Conservation (phyloP, 2,113 vertebrate species). For the Sturnira hondurensis region DNA sequence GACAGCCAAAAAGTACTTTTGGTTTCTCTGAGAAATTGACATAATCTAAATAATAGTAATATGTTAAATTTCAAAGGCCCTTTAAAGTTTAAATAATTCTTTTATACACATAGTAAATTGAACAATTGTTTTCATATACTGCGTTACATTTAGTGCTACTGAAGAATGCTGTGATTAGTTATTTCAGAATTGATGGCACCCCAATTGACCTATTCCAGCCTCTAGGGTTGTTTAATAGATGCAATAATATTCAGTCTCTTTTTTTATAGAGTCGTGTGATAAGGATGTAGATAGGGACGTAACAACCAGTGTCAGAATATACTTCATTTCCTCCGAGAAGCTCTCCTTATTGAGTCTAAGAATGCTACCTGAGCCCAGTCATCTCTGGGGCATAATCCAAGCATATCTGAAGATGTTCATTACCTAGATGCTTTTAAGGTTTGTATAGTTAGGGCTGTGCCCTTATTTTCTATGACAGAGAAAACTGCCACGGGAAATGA, state of each 20-base stretch:
- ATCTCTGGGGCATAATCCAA: slow-evolving; percentile 29
- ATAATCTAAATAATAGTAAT: background rate
- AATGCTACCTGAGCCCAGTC: background rate
- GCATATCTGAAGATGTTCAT: slow-evolving; percentile 34
- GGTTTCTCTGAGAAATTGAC: slow-evolving; percentile 18
- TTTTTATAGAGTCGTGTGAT: slow-evolving; percentile 30
- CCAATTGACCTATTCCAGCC: background rate
- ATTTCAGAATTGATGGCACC: background rate
- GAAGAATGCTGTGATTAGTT: background rate
- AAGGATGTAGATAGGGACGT: slow-evolving; percentile 22
- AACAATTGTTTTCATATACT: background rate
- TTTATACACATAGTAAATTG: background rate
- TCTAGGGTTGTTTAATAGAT: slow-evolving; percentile 33
- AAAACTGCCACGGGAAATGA: slow-evolving; percentile 42
- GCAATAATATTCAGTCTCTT: slow-evolving; percentile 10
- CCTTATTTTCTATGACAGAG: slow-evolving; percentile 49
- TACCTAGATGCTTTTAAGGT: slow-evolving; percentile 35
- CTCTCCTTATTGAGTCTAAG: slow-evolving; percentile 1
- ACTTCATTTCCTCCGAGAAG: slow-evolving; percentile 39
- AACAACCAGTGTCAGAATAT: slow-evolving; percentile 46
- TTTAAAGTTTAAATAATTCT: slow-evolving; percentile 20
- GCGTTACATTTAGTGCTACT: background rate
- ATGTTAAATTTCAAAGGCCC: background rate
- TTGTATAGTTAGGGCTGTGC: slow-evolving; percentile 35
- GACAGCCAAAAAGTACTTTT: background rate